These are phyloP conservation scores for Pseudotriccus pelzelni DNA, from an alignment of 2,797 vertebrate genomes.

Conservation along the genomic window DNA sequence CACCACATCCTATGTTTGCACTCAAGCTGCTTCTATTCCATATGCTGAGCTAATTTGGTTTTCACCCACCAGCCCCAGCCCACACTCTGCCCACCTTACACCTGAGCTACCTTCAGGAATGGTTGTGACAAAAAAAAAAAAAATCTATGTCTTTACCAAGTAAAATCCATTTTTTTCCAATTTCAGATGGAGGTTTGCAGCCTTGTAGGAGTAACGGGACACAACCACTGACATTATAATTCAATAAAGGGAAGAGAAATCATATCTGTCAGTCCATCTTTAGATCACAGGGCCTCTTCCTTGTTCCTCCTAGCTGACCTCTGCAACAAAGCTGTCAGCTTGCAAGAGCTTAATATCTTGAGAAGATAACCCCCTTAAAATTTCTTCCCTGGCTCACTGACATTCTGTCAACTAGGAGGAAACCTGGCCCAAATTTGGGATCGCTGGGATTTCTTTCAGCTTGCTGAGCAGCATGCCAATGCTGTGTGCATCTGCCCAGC, in stretches of 20 bases:
- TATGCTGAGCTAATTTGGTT: background rate
- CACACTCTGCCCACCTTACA: background rate
- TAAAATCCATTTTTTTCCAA: background rate
- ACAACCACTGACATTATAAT: constrained; percentile 46
- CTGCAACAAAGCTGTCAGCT: constrained; percentile 64
- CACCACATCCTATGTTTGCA: background rate
- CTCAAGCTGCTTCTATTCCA: background rate
- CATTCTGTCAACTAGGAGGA: constrained; percentile 51
- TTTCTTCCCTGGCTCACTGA: constrained; percentile 35
- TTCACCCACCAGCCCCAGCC: background rate
- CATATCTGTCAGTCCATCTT: constrained; percentile 63
- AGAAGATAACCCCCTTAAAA: constrained; percentile 57
- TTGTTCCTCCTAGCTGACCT: constrained; percentile 48
- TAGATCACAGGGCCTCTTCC: constrained; percentile 20
- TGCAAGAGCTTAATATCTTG: constrained; percentile 47
- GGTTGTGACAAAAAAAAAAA: background rate
- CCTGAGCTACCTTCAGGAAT: background rate
- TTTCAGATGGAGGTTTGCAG: constrained; percentile 12
- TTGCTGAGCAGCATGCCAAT: background rate
- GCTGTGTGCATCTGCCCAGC: background rate
- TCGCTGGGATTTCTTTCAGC: constrained; percentile 16
- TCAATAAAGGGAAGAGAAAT: constrained; percentile 58
- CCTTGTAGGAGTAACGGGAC: constrained; percentile 2
- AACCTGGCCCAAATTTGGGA: constrained; percentile 29
- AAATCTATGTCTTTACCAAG: background rate